Percentiles rank a stretch among this genome's conserved stretches.
Conservation (phyloP, 1,140 invertebrate species). For the Helicoverpa zea region DNA sequence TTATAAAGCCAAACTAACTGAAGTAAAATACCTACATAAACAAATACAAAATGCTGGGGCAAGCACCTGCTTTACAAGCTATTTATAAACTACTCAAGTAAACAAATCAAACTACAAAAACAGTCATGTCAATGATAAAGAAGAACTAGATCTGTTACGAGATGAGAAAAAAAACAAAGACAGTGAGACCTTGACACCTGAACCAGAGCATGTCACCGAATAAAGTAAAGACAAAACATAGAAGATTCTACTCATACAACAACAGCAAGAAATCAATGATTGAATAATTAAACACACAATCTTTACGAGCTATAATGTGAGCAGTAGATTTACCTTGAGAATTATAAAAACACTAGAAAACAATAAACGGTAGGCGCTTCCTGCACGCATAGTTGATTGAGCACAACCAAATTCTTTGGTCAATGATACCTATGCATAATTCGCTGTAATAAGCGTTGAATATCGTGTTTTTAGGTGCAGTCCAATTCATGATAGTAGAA, state of each 20-base stretch:
- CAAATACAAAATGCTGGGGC: no score
- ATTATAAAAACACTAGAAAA: conserved; percentile 49
- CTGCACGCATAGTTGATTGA: conserved; percentile 35
- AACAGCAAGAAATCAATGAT: no score
- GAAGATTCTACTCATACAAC: not conserved
- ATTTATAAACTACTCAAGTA: no score
- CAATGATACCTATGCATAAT: conserved; percentile 26
- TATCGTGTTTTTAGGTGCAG: not conserved
- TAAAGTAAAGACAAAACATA: not conserved
- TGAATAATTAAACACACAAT: not conserved
- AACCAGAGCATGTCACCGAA: not conserved
- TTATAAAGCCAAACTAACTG: no score
- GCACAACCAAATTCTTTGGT: not conserved
- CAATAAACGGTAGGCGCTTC: conserved; percentile 48
- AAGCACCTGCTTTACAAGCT: no score
- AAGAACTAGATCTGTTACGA: no score
- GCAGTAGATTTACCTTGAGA: conserved; percentile 46
- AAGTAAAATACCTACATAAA: no score
- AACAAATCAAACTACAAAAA: no score
- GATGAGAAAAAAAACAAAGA: not conserved
- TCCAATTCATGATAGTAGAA: not conserved
- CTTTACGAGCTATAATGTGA: conserved; percentile 9
- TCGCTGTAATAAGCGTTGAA: conserved; percentile 12
- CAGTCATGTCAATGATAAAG: no score
- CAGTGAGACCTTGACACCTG: conserved; percentile 10